phyloP scores from a whole-genome alignment of 2,888 invertebrate genomes.

The Blastobasis adustella region DNA sequence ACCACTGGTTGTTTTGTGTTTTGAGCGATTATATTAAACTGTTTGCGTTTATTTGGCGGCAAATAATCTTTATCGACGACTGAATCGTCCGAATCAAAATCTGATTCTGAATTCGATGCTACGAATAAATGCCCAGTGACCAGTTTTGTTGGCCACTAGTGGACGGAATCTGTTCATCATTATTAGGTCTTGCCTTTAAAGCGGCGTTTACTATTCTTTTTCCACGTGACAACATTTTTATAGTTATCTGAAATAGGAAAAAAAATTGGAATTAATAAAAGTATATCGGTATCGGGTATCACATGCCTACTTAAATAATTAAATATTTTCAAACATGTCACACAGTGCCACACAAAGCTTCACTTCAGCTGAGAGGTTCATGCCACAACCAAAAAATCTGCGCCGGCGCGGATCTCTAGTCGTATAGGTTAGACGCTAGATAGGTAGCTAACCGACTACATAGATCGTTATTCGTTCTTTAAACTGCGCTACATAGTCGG shows the following conservation, averaged over 20 bases:
- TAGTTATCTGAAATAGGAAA: not conserved
- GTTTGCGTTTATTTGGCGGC: not conserved
- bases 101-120: not conserved
- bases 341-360: not conserved
- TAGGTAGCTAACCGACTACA: too few species aligned
- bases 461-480: too few species aligned
- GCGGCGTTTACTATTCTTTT: not conserved
- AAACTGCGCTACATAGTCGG: too few species aligned
- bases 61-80: not conserved
- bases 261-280: not conserved
- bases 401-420: too few species aligned
- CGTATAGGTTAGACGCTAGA: too few species aligned
- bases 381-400: too few species aligned
- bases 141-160: not conserved
- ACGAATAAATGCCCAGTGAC: not conserved
- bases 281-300: not conserved
- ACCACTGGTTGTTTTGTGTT: not conserved
- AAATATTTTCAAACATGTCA: not conserved
- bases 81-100: not conserved
- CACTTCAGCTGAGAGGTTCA: too few species aligned
- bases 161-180: not conserved
- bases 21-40: not conserved
- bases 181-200: not conserved
- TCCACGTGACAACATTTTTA: not conserved
- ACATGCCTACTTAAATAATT: not conserved